A percentile compares a stretch with the other conserved stretches of the same genome.
Evolutionary conservation across 2,797 vertebrate genomes (phyloP).

Genomic region (Lagocephalus sceleratus): DNA sequence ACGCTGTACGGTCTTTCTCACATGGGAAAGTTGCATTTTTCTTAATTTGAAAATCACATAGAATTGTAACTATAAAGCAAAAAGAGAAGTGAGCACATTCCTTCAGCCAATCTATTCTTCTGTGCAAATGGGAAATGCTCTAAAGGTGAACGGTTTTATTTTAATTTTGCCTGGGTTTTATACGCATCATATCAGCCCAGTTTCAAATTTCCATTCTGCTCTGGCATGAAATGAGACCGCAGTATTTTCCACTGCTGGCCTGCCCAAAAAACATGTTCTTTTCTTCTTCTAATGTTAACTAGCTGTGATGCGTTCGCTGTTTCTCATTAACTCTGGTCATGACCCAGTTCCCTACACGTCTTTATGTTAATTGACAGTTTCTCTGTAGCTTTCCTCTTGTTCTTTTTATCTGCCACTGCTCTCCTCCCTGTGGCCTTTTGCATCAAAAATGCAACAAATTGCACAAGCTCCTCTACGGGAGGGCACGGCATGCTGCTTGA

Average conservation of each 20-base stretch:
- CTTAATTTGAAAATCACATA: too few relatives aligned
- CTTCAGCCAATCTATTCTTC: too few relatives aligned
- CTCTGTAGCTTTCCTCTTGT: conserved; percentile 19
- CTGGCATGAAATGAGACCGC: too few relatives aligned
- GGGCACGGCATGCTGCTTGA: not conserved
- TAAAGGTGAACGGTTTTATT: too few relatives aligned
- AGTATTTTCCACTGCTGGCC: conserved; percentile 10
- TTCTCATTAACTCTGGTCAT: conserved; percentile 49
- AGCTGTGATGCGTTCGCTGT: conserved; percentile 38
- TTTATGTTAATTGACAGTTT: conserved; percentile 35
- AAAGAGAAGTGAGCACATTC: too few relatives aligned
- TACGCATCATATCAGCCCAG: too few relatives aligned
- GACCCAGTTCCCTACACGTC: conserved; percentile 34
- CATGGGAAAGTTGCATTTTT: too few relatives aligned
- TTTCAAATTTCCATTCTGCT: too few relatives aligned
- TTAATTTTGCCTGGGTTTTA: too few relatives aligned
- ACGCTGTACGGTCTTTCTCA: too few relatives aligned
- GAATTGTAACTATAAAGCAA: too few relatives aligned
- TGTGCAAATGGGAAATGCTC: too few relatives aligned
- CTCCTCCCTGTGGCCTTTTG: conserved; percentile 6
- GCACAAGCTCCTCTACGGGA: conserved; percentile 8
- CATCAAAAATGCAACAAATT: conserved; percentile 20
- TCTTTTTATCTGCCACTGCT: conserved; percentile 15
- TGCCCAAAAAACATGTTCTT: conserved; percentile 32
- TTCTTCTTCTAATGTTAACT: conserved; percentile 32